Evolutionary conservation across 2,113 vertebrate species (phyloP).

Genomic region (Bothrops jararaca): DNA sequence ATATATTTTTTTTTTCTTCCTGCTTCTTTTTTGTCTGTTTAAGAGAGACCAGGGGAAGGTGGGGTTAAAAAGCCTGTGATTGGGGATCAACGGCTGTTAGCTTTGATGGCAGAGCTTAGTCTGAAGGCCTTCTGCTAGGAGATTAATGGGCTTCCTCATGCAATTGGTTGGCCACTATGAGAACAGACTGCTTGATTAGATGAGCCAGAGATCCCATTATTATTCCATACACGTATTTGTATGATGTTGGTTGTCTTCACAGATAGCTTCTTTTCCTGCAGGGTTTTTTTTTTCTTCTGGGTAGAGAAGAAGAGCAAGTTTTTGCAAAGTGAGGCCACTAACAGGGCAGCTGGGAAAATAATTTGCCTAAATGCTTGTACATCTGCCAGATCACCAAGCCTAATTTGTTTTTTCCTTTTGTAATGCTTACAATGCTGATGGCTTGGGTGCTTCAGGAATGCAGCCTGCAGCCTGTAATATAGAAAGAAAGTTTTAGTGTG

Average conservation of each 20-base stretch:
- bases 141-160: not conserved
- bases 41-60: not conserved
- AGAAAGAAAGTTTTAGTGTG: conserved; percentile 25
- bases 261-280: not conserved
- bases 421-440: conserved; percentile 44
- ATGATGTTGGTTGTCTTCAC: not conserved
- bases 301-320: not conserved
- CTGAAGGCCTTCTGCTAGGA: not conserved
- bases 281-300: not conserved
- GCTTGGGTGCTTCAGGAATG: conserved; percentile 39
- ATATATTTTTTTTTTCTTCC: not conserved
- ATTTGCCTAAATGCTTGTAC: conserved; percentile 44
- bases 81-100: not conserved
- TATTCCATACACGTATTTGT: not conserved
- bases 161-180: not conserved
- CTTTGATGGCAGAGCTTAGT: not conserved
- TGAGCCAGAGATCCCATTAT: not conserved
- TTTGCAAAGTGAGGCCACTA: not conserved
- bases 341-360: conserved; percentile 20
- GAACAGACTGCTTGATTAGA: not conserved
- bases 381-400: conserved; percentile 46
- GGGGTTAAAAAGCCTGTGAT: not conserved
- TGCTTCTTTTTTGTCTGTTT: not conserved
- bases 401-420: conserved; percentile 60
- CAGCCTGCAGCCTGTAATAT: conserved; percentile 50